Percentiles rank a stretch among this genome's conserved stretches.
Evolutionary conservation across 2,888 invertebrate genomes (phyloP).

Genomic region (Dynastes hyllus): DNA sequence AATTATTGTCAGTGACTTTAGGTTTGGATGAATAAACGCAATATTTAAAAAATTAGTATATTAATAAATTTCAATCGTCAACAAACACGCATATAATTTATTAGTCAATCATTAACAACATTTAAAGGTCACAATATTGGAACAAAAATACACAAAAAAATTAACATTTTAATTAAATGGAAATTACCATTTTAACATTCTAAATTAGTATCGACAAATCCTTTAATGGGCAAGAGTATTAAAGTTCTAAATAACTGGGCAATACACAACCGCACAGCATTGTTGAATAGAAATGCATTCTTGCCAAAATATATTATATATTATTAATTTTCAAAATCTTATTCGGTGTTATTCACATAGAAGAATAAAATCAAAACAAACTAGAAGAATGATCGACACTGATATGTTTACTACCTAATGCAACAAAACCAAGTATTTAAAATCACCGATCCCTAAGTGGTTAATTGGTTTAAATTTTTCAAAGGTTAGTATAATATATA

Average conservation of each 20-base stretch:
- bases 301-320: no score
- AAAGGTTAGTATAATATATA: conserved; percentile 20
- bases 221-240: no score
- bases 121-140: not conserved
- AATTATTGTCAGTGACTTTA: not conserved
- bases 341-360: no score
- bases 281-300: no score
- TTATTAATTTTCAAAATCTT: no score
- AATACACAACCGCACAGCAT: no score
- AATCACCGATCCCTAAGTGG: not conserved
- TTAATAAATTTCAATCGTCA: conserved; percentile 29
- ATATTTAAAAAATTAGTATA: conserved; percentile 34
- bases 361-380: no score
- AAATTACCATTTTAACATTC: not conserved
- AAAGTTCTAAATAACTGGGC: no score
- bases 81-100: conserved; percentile 9
- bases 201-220: not conserved
- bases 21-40: not conserved
- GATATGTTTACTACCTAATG: no score
- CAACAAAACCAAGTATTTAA: no score
- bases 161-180: no score
- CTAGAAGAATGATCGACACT: no score
- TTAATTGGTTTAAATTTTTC: not conserved
- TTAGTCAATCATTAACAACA: conserved; percentile 30
- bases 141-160: not conserved